A percentile compares a stretch with the other conserved stretches of the same genome.
Evolutionary conservation across 2,113 vertebrate species (phyloP).

Genomic region (Gambusia affinis): DNA sequence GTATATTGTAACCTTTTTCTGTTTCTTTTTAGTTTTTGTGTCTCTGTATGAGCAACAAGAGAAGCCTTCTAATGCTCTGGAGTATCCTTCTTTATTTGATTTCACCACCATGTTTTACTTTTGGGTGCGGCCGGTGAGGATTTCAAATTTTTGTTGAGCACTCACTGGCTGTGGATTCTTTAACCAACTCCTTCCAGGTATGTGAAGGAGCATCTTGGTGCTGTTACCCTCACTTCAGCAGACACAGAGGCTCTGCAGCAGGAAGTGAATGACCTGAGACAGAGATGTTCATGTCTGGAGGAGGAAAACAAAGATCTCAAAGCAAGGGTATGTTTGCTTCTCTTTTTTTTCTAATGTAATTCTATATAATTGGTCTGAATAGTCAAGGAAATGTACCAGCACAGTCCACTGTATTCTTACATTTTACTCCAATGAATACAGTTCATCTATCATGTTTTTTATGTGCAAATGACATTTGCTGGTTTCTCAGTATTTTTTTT

Average conservation of each 20-base stretch:
- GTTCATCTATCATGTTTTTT: not conserved
- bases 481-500: not conserved
- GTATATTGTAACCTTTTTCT: not conserved
- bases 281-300: constrained; percentile 85
- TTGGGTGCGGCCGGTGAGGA: too few relatives aligned
- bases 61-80: constrained; percentile 91
- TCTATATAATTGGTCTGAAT: not conserved
- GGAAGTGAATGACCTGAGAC: constrained; percentile 88
- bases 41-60: constrained; percentile 93
- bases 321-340: constrained; percentile 78
- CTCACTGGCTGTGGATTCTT: constrained; percentile 48
- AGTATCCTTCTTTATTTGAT: constrained; percentile 88
- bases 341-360: not conserved
- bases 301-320: constrained; percentile 94
- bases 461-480: not conserved
- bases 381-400: not conserved
- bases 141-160: not conserved
- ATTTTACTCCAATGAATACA: not conserved
- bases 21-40: constrained; percentile 85
- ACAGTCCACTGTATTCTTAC: not conserved
- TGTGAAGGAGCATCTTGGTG: constrained; percentile 89
- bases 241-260: constrained; percentile 86
- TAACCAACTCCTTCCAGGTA: constrained; percentile 84
- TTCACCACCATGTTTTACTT: not conserved
- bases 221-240: constrained; percentile 78